These are phyloP conservation scores for Astreopora myriophthalma DNA, from an alignment of 64 coral and sea anemone genomes.

Conservation along the genomic window DNA sequence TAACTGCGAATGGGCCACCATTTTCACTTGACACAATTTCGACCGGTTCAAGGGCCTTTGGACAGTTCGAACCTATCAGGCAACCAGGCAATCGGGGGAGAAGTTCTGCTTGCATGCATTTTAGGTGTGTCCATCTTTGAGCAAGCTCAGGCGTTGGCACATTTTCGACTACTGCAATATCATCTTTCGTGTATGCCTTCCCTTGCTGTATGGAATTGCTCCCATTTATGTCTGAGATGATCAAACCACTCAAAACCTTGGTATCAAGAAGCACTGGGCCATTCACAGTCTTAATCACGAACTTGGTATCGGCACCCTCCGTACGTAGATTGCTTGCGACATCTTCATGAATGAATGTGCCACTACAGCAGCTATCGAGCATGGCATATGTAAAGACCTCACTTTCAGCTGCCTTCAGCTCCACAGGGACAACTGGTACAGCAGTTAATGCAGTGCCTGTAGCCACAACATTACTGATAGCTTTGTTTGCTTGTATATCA, in stretches of 20 bases:
- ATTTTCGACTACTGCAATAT: background rate
- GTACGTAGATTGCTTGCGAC: background rate
- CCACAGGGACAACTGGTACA: conserved; percentile 61
- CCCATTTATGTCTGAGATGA: conserved; percentile 13
- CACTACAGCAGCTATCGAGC: conserved; percentile 60
- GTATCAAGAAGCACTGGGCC: background rate
- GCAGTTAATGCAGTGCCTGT: background rate
- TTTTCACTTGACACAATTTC: background rate
- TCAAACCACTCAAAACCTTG: conserved; percentile 9
- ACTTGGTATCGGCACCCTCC: conserved; percentile 9
- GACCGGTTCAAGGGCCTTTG: conserved; percentile 22
- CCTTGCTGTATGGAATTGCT: background rate
- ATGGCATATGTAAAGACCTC: conserved; percentile 64
- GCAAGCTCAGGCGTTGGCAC: conserved; percentile 13
- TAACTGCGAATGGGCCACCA: background rate
- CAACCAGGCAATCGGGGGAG: conserved; percentile 36
- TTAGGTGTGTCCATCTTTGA: conserved; percentile 15
- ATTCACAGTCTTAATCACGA: conserved; percentile 58
- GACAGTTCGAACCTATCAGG: conserved; percentile 54
- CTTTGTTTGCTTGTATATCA: background rate
- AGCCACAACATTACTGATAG: background rate
- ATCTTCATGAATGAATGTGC: conserved; percentile 32
- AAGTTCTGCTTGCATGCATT: background rate
- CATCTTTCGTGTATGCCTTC: conserved; percentile 24
- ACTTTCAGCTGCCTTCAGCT: background rate